Evolutionary conservation across 2,113 vertebrate species (phyloP).

Genomic region (Martes martes): DNA sequence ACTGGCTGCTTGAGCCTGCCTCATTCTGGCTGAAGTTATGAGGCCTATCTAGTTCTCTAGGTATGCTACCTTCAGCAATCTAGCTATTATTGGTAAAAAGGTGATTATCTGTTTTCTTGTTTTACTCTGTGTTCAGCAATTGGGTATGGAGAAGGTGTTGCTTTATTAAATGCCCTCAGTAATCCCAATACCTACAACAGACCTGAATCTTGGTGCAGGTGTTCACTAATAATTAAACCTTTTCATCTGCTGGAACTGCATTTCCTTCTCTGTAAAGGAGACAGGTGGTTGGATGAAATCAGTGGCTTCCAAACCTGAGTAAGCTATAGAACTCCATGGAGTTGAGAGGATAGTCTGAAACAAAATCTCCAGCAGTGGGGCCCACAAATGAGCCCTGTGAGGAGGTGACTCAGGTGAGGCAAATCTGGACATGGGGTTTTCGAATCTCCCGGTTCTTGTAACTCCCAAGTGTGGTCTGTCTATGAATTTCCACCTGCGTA

Average conservation of each 20-base stretch:
- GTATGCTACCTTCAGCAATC: neutral
- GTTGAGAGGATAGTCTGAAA: neutral
- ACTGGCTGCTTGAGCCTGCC: neutral
- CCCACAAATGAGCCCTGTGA: neutral
- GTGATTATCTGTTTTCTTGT: neutral
- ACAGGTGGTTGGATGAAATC: neutral
- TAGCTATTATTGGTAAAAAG: neutral
- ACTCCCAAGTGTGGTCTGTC: neutral
- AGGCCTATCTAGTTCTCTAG: neutral
- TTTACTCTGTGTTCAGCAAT: neutral
- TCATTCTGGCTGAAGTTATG: neutral
- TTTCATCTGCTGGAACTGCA: neutral
- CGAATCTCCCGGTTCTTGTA: neutral
- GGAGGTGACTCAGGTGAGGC: neutral
- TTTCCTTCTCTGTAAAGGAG: neutral
- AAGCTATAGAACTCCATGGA: neutral
- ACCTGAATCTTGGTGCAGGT: neutral
- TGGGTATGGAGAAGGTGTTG: neutral
- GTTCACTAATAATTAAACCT: neutral
- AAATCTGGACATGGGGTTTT: neutral
- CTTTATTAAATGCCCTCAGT: neutral
- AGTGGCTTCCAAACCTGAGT: neutral
- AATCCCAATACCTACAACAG: neutral
- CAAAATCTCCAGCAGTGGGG: neutral
- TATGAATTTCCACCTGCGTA: neutral